Evolutionary conservation across 2,888 invertebrate genomes (phyloP).

Genomic region (Limnephilus lunatus): DNA sequence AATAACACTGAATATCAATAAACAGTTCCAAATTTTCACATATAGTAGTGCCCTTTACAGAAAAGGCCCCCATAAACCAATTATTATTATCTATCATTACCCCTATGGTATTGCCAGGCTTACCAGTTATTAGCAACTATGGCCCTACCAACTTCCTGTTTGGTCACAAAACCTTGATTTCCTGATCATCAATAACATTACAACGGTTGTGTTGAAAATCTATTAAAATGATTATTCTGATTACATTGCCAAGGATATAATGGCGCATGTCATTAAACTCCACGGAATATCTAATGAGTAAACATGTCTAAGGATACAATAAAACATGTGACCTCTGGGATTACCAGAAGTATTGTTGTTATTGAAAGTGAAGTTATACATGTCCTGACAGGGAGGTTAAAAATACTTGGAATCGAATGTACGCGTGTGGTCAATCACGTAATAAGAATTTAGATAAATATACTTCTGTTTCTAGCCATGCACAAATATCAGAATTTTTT

Average conservation of each 20-base stretch:
- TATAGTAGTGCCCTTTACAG: not conserved
- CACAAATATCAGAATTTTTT: not conserved
- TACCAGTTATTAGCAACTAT: not conserved
- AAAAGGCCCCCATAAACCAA: not conserved
- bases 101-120: not conserved
- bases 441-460: not conserved
- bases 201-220: not conserved
- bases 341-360: conserved; percentile 1
- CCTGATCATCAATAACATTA: not conserved
- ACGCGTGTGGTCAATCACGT: not conserved
- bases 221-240: conserved; percentile 11
- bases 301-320: not conserved
- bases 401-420: not conserved
- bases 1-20: not conserved
- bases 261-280: conserved; percentile 15
- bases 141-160: not conserved
- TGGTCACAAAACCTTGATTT: not conserved
- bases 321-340: not conserved
- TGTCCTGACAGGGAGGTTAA: not conserved
- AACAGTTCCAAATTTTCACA: not conserved
- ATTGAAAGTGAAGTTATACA: not conserved
- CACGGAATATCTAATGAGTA: not conserved
- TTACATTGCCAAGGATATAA: not conserved
- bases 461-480: not conserved
- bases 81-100: not conserved